Evolutionary conservation across 2,797 vertebrate species (phyloP).

Genomic region (Acestrorhynchus altus): DNA sequence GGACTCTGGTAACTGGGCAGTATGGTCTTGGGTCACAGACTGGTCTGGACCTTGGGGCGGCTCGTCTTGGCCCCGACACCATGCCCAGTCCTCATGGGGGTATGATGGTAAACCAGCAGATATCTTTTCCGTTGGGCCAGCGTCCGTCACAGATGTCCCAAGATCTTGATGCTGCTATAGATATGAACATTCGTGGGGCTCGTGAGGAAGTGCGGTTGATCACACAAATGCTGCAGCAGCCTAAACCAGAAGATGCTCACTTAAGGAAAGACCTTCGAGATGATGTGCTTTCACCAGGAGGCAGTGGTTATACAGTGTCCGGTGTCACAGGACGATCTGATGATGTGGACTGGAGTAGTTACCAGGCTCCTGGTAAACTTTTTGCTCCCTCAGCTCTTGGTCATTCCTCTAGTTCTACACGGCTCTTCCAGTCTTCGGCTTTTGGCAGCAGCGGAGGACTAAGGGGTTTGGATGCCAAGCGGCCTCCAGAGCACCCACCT

Average conservation of each 20-base stretch:
- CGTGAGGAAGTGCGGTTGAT: constrained; percentile 69
- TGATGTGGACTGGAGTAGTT: constrained; percentile 59
- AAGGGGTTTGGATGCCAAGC: constrained; percentile 45
- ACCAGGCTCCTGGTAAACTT: constrained; percentile 55
- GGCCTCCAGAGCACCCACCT: constrained; percentile 63
- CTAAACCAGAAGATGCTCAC: constrained; percentile 60
- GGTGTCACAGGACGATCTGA: constrained; percentile 51
- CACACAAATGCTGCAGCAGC: constrained; percentile 71
- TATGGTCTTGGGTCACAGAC: constrained; percentile 69
- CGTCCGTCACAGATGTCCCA: constrained; percentile 63
- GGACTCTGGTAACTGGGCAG: constrained; percentile 74
- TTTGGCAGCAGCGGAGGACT: constrained; percentile 40
- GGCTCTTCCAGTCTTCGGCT: constrained; percentile 57
- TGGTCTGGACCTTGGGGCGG: constrained; percentile 71
- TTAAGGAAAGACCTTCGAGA: constrained; percentile 72
- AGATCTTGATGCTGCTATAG: constrained; percentile 68
- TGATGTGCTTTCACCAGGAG: constrained; percentile 43
- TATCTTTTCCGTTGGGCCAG: constrained; percentile 69
- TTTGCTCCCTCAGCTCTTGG: constrained; percentile 60
- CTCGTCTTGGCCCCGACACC: constrained; percentile 64
- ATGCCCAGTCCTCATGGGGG: constrained; percentile 60
- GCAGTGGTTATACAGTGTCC: constrained; percentile 61
- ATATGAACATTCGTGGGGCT: constrained; percentile 72
- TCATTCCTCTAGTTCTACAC: constrained; percentile 62
- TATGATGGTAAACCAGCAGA: constrained; percentile 52